Evolutionary conservation across 1,140 invertebrate species (phyloP), one percentile per base, ranked within the genome.

Genomic region (Pristionchus pacificus): DNA sequence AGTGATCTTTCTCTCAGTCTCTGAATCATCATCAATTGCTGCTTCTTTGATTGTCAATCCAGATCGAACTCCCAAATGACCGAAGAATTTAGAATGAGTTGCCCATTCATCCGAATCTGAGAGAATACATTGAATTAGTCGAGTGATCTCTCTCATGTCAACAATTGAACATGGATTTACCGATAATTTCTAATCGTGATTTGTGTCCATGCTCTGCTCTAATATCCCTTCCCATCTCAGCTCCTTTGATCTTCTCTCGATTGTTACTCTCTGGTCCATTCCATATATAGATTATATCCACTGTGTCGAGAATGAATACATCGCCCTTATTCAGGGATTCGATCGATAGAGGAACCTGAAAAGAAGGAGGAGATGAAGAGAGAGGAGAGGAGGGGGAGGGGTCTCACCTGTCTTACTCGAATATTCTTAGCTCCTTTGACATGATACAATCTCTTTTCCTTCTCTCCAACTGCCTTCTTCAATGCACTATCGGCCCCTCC

Each of bases 251-350:
- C 19, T 49, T 49, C 38, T 49, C 38, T 19, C 38, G 38, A 49
- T 49, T 49, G 38, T 49, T 49, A 19, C 38, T 49, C 38, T 49
- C 38, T 6, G 38, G 38, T 49, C 38, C 38, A 49, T 90, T 88
- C 84, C 90, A 93, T 0, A 92, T 88, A 77, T 88, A 91, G 61
- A 93, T 89, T 63, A 89, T 87, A 66, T 88, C 88, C 25, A 90
- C 89, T 28, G 88, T 86, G 84, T 93, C 92, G 72, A 93, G 83
- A 77, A 93, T 91, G 85, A 92, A 94, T 77, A 90, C 91, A 81
- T 93, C 92, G 1, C 91, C 91, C 84, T 90, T 90, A 86, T 93
- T 93, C 90, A 93, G 91, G 0, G 90, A 90, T 0, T 88, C 87
- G 58, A 91, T 89, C 19, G 86, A 86, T 10, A 90, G 87, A 63